Percentiles rank a stretch among this genome's conserved stretches.
Evolutionary conservation across 2,888 invertebrate species (phyloP).

Genomic region (Eumacrocentrus americanus): DNA sequence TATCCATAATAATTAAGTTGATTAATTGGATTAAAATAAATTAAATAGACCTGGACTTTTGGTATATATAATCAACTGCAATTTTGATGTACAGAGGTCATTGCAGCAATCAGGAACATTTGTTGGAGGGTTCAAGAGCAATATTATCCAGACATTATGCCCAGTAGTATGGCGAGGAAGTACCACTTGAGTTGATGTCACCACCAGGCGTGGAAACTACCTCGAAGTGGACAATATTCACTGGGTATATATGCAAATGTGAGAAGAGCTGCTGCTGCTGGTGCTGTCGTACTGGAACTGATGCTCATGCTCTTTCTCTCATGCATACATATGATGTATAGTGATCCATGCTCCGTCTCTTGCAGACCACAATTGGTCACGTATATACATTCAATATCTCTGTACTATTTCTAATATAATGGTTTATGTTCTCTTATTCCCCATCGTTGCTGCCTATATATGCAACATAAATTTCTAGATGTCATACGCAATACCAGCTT

Average conservation of each 20-base stretch:
- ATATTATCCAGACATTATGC: slow-evolving; percentile 10
- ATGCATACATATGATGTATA: slow-evolving; percentile 1
- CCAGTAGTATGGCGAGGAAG: background rate
- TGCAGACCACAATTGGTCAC: slow-evolving; percentile 3
- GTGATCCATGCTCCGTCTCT: slow-evolving; percentile 1
- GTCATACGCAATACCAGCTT: background rate
- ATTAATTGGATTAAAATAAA: no score
- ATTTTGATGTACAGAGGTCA: background rate
- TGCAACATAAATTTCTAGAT: background rate
- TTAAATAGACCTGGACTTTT: no score
- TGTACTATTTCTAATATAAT: no score
- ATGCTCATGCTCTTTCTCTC: slow-evolving; percentile 7
- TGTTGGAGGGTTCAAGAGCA: background rate
- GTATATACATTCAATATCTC: background rate
- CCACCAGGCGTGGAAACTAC: slow-evolving; percentile 21
- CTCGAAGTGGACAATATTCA: slow-evolving; percentile 25
- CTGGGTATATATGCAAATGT: slow-evolving; percentile 18
- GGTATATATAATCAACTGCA: no score
- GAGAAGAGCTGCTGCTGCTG: no score
- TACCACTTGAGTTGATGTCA: slow-evolving; percentile 23
- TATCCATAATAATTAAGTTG: no score
- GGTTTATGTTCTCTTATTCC: no score
- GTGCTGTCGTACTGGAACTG: slow-evolving; percentile 5
- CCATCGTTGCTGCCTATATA: background rate
- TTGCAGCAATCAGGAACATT: slow-evolving; percentile 7